Percentiles rank a stretch among this genome's conserved stretches.
phyloP scores from a whole-genome alignment of 2,113 vertebrate genomes.

The Petaurus breviceps region DNA sequence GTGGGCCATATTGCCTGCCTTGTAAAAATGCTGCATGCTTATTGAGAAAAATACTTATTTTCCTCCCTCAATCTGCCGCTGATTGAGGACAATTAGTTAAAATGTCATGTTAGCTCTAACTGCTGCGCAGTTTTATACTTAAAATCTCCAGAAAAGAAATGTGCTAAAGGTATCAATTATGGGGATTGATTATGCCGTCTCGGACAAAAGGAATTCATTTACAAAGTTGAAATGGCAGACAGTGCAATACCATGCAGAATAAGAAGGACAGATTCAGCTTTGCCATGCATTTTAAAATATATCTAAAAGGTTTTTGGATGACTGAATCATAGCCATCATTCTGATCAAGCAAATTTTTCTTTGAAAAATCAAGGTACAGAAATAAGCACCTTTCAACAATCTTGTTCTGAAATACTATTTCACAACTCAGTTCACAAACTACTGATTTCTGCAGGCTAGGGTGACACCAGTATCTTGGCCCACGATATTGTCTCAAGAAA shows the following conservation, averaged over 20 bases:
- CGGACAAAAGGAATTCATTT: neutral
- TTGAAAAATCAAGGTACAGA: constrained; percentile 49
- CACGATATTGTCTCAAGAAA: neutral
- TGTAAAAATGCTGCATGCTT: neutral
- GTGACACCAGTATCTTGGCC: neutral
- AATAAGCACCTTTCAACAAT: constrained; percentile 46
- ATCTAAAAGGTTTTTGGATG: constrained; percentile 50
- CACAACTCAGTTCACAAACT: constrained; percentile 14
- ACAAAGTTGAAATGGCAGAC: neutral
- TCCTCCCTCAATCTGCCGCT: neutral
- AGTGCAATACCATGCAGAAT: neutral
- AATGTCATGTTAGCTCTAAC: constrained; percentile 17
- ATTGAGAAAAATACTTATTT: neutral
- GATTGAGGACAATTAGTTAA: neutral
- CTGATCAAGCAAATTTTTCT: constrained; percentile 47
- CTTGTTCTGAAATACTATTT: constrained; percentile 8
- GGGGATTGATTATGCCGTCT: neutral
- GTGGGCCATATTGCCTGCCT: neutral
- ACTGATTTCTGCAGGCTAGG: neutral
- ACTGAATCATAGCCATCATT: constrained; percentile 46
- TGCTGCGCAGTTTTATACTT: neutral
- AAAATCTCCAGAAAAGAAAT: constrained; percentile 8
- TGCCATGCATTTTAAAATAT: constrained; percentile 37
- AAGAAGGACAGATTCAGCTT: constrained; percentile 20
- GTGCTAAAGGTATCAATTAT: neutral